These are phyloP conservation scores for Melanotaenia parkinsoni DNA, from an alignment of 2,797 vertebrate species.

Conservation along the genomic window DNA sequence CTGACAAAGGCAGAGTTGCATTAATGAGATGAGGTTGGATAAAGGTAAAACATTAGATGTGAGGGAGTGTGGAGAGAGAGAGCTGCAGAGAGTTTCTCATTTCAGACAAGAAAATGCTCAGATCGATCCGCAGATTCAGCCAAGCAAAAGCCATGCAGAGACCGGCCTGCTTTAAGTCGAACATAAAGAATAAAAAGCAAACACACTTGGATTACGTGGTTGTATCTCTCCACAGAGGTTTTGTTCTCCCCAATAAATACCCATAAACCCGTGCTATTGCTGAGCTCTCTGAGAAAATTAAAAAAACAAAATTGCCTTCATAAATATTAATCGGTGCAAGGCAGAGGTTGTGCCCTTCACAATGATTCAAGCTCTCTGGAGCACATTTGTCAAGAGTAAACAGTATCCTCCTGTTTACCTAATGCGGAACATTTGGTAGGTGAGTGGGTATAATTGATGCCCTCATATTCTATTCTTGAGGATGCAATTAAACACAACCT, in stretches of 20 bases:
- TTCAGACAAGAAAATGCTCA: slow-evolving; percentile 40
- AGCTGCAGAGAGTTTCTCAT: slow-evolving; percentile 19
- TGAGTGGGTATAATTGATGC: slow-evolving; percentile 73
- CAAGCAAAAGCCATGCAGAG: slow-evolving; percentile 21
- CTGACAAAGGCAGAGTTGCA: slow-evolving; percentile 11
- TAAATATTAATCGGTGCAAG: slow-evolving; percentile 74
- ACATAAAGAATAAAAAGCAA: slow-evolving; percentile 32
- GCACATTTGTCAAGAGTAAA: slow-evolving; percentile 74
- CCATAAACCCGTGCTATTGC: slow-evolving; percentile 32
- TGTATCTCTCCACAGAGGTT: slow-evolving; percentile 29
- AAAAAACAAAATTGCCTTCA: slow-evolving; percentile 69
- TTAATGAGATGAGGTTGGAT: slow-evolving; percentile 25
- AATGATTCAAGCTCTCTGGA: slow-evolving; percentile 70
- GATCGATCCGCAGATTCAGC: slow-evolving; percentile 42
- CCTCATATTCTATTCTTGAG: slow-evolving; percentile 64
- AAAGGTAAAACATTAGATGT: slow-evolving; percentile 25
- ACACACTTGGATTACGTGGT: slow-evolving; percentile 40
- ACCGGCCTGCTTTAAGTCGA: slow-evolving; percentile 26
- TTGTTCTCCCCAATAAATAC: slow-evolving; percentile 54
- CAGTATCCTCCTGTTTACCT: slow-evolving; percentile 72
- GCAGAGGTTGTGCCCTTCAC: slow-evolving; percentile 73
- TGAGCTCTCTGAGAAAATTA: slow-evolving; percentile 55
- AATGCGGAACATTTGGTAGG: slow-evolving; percentile 63
- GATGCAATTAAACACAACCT: slow-evolving; percentile 69
- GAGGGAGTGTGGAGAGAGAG: background rate